Base-by-base conservation (phyloP, 2,797 vertebrate species). In the Paguma larvata region DNA sequence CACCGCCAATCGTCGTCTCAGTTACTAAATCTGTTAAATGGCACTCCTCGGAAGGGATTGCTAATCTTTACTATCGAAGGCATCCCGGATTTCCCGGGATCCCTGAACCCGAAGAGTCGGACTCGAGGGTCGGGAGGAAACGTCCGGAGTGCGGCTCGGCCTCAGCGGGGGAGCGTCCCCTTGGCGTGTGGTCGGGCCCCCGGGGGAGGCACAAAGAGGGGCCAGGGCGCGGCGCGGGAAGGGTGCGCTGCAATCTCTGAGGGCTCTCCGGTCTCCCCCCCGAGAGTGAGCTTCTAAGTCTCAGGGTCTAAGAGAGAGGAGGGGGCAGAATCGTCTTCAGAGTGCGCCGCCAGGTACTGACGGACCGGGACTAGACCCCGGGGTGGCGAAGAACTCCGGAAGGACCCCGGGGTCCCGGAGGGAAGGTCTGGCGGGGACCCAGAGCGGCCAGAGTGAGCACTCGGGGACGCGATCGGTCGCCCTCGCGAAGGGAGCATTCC, bases 1-100 rank as follows among this genome's bases (percentile, higher is more conserved):
- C 86, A 46, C 82, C 79, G 70, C 91, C 96, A 94, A 87, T 65
- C 48, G 2, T 25, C 41, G 53, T 41, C 92, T 95, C 94, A n/a
- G 96, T 90, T 34, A 62, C 96, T 51, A 11, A 65, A 91, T 80
- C 93, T 48, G 93, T 65, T 53, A 10, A 73, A 85, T 41, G 72
- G 94, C 90, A 32, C 79, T 62, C 27, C 44, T 44, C 79, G 4
- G 44, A 23, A 21, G 56, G 46, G 16, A 14, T 48, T 30, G 0
- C 89, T 19, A 15, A 14, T 15, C 65, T 62, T 38, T 38, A 14
- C 77, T 25, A 38, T 6, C 14, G 34, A 63, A 67, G 9, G 51
- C 77, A 4, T 13, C 27, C 12, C 18, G 72, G 51, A 13, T 68
- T 44, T 59, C 88, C 21, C 13, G 5, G 44, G 21, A 34, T 25